Percentiles rank a stretch among this genome's conserved stretches.
Evolutionary conservation across 2,888 invertebrate species (phyloP).

Genomic region (Zaprionus bogoriensis): DNA sequence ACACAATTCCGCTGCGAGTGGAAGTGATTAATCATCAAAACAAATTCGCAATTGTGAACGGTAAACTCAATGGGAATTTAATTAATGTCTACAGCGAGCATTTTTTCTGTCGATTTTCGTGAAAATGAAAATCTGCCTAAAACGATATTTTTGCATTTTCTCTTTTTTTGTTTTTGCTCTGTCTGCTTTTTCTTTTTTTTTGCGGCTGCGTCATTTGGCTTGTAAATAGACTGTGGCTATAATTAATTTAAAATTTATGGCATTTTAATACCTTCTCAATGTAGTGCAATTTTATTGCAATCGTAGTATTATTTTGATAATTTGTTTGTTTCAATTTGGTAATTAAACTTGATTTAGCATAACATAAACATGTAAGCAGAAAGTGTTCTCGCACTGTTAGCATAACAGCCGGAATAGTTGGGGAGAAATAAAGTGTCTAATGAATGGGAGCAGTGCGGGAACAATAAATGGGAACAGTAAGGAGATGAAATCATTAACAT

Average conservation of each 20-base stretch:
- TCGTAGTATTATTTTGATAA: neutral
- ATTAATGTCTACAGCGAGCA: conserved; percentile 45
- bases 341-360: neutral
- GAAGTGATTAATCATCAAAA: conserved; percentile 70
- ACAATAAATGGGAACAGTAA: too few species aligned
- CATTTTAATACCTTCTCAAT: neutral
- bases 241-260: conserved; percentile 17
- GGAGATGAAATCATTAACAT: too few species aligned
- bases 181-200: neutral
- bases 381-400: too few species aligned
- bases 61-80: conserved; percentile 57
- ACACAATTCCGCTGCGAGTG: conserved; percentile 23
- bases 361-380: too few species aligned
- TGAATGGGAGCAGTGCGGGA: too few species aligned
- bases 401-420: too few species aligned
- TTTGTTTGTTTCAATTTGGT: neutral
- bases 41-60: conserved; percentile 60
- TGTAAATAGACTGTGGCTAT: conserved; percentile 18
- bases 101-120: conserved; percentile 42
- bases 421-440: too few species aligned
- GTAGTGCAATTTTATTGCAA: neutral
- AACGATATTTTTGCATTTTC: conserved; percentile 1
- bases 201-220: conserved; percentile 32
- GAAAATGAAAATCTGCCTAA: conserved; percentile 12
- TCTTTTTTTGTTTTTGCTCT: neutral